phyloP scores from a whole-genome alignment of 2,113 vertebrate species.

The Pantherophis guttatus region DNA sequence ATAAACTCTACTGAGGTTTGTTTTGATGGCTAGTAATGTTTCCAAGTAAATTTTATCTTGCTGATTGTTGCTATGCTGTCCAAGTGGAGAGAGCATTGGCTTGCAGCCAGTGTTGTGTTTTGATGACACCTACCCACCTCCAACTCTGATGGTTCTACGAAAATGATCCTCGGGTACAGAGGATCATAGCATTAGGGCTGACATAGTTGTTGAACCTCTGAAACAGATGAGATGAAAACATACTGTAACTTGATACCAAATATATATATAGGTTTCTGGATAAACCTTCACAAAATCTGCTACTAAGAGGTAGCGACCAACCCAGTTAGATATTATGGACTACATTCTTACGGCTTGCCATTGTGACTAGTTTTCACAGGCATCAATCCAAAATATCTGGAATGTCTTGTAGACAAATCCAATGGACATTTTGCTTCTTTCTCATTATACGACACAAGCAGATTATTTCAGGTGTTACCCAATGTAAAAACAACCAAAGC shows the following conservation, averaged over 20 bases:
- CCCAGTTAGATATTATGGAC: background rate
- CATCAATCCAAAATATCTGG: background rate
- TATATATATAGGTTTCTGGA: background rate
- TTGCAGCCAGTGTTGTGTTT: background rate
- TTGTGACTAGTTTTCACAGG: background rate
- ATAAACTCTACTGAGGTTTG: background rate
- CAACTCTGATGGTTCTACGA: background rate
- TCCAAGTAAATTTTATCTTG: background rate
- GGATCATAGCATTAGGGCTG: background rate
- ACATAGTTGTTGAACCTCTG: background rate
- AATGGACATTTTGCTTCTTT: background rate
- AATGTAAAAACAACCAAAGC: background rate
- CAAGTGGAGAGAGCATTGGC: background rate
- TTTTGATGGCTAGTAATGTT: background rate
- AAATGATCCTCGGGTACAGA: background rate
- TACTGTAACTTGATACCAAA: background rate
- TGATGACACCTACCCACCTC: background rate
- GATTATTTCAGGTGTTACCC: background rate
- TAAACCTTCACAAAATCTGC: background rate
- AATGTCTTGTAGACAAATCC: background rate
- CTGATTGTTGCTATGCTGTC: background rate
- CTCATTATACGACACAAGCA: background rate
- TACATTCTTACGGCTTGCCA: background rate
- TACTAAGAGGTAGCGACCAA: background rate
- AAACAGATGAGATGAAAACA: background rate